These are phyloP conservation scores for Drosophila fulvimacula DNA, from an alignment of 2,888 invertebrate genomes.

Conservation along the genomic window DNA sequence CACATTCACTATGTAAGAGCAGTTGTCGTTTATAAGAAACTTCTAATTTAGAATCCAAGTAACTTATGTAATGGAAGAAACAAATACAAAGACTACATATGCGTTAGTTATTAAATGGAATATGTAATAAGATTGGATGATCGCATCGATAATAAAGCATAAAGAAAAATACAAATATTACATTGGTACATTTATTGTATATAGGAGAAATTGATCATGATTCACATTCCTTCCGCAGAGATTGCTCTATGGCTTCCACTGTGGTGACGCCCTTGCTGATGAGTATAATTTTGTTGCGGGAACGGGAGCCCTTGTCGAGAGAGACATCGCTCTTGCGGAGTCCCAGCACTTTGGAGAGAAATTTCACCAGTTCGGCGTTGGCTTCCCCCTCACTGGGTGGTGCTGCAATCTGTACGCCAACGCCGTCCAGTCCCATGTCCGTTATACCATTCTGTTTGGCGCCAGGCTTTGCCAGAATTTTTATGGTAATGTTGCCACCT, in stretches of 20 bases:
- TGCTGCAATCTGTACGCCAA: slow-evolving; percentile 91
- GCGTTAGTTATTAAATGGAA: slow-evolving; percentile 51
- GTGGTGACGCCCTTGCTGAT: slow-evolving; percentile 85
- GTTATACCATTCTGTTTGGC: slow-evolving; percentile 90
- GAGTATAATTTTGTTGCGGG: slow-evolving; percentile 86
- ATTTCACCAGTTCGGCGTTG: slow-evolving; percentile 91
- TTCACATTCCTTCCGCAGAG: slow-evolving; percentile 83
- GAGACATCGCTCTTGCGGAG: slow-evolving; percentile 89
- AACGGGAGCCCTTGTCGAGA: slow-evolving; percentile 88
- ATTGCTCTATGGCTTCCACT: slow-evolving; percentile 84
- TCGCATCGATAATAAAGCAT: slow-evolving; percentile 57
- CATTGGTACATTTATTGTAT: slow-evolving; percentile 15
- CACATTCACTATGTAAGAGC: slow-evolving; percentile 55
- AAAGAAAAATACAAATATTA: slow-evolving; percentile 43
- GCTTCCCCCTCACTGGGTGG: slow-evolving; percentile 94
- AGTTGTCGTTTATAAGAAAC: slow-evolving; percentile 68
- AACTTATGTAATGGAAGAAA: slow-evolving; percentile 62
- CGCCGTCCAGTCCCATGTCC: slow-evolving; percentile 87
- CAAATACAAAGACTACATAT: slow-evolving; percentile 62
- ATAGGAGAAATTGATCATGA: no score
- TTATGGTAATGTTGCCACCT: slow-evolving; percentile 87
- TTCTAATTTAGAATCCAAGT: slow-evolving; percentile 75
- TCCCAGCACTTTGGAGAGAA: slow-evolving; percentile 88
- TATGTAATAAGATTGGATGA: slow-evolving; percentile 68
- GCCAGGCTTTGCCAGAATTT: slow-evolving; percentile 90